A percentile compares a stretch with the other conserved stretches of the same genome.
These are phyloP conservation scores for Lutjanus erythropterus DNA, from an alignment of 2,113 vertebrate species.

Conservation along the genomic window DNA sequence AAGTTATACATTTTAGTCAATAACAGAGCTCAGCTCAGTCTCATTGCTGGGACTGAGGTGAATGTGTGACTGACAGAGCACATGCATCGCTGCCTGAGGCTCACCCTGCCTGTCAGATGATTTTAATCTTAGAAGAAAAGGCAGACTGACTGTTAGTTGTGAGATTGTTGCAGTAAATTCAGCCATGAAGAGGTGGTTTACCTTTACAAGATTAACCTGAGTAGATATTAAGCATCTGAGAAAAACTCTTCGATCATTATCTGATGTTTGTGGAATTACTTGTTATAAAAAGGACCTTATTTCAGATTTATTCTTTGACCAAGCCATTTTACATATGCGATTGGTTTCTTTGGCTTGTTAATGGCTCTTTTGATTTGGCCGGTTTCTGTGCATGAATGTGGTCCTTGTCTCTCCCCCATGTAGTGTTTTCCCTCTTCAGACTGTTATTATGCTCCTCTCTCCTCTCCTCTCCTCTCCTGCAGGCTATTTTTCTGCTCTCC, in stretches of 20 bases:
- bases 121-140: constrained; percentile 11
- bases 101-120: constrained; percentile 11
- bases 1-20: no score
- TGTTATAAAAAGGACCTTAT: neutral
- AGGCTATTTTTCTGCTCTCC: constrained; percentile 33
- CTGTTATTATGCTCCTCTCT: constrained; percentile 41
- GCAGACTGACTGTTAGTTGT: neutral
- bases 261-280: neutral
- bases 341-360: constrained; percentile 70
- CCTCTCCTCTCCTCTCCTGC: neutral
- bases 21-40: neutral
- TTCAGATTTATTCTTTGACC: constrained; percentile 16
- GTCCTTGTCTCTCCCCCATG: constrained; percentile 68
- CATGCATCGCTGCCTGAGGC: constrained; percentile 18
- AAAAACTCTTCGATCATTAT: neutral
- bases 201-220: neutral
- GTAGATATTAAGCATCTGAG: neutral
- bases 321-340: constrained; percentile 36
- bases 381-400: constrained; percentile 75
- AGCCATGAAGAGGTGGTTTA: neutral
- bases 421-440: constrained; percentile 58
- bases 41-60: neutral
- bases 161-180: neutral
- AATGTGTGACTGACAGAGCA: neutral
- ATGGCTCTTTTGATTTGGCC: constrained; percentile 76